phyloP scores from a whole-genome alignment of 2,113 vertebrate species.

The Campylorhamphus procurvoides region DNA sequence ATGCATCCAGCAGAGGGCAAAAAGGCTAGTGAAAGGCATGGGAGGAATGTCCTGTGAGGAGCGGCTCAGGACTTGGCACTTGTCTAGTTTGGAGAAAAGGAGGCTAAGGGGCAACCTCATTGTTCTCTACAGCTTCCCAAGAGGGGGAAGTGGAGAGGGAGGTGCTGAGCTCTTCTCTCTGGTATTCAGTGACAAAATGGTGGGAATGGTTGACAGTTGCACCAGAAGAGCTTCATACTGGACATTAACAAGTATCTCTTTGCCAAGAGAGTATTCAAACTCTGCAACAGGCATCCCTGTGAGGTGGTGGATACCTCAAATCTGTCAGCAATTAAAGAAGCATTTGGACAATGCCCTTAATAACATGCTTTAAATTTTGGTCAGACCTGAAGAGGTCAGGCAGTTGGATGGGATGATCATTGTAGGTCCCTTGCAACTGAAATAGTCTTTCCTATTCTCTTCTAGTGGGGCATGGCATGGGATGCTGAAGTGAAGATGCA shows the following conservation, averaged over 20 bases:
- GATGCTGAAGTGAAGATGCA: neutral
- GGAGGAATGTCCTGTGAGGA: neutral
- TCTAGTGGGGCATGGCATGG: neutral
- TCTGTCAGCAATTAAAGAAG: neutral
- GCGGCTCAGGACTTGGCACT: neutral
- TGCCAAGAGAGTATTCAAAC: neutral
- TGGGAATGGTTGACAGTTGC: neutral
- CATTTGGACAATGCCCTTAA: neutral
- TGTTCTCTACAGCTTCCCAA: neutral
- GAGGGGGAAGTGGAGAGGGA: neutral
- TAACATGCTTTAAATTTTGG: neutral
- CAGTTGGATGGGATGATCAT: neutral
- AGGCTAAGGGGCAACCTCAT: neutral
- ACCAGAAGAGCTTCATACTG: rapidly evolving
- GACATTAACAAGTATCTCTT: neutral
- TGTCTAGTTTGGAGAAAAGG: neutral
- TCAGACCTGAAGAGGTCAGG: neutral
- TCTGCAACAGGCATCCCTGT: neutral
- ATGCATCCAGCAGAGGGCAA: neutral
- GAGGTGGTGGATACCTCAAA: neutral
- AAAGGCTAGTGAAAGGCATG: neutral
- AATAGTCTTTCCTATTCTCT: neutral
- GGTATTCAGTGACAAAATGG: rapidly evolving
- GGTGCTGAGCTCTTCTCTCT: neutral
- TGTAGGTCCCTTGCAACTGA: neutral